Evolutionary conservation across 2,113 vertebrate species (phyloP).

Genomic region (Plotosus lineatus): DNA sequence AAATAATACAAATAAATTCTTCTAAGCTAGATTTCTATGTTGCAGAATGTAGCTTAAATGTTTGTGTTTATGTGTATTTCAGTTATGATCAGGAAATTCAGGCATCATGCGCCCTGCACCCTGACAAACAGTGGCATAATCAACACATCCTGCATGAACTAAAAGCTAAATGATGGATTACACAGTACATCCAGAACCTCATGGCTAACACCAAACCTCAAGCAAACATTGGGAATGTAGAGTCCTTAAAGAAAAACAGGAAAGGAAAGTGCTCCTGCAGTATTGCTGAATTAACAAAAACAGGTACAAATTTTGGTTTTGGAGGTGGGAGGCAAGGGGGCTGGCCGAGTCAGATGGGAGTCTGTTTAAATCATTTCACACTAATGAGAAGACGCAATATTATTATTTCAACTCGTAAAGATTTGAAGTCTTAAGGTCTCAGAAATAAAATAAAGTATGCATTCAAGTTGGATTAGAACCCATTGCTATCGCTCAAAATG

Average conservation of each 20-base stretch:
- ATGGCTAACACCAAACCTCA: slow-evolving; percentile 26
- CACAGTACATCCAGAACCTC: neutral
- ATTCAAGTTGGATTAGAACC: neutral
- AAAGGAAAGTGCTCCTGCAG: slow-evolving; percentile 15
- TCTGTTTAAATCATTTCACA: slow-evolving; percentile 15
- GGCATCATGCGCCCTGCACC: neutral
- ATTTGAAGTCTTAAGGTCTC: neutral
- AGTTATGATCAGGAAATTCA: neutral
- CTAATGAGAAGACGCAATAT: neutral
- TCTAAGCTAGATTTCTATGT: too few species aligned
- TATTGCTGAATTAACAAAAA: slow-evolving; percentile 43
- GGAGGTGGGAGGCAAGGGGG: neutral
- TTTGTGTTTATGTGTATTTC: neutral
- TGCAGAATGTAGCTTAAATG: neutral
- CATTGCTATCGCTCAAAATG: neutral
- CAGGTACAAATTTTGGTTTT: slow-evolving; percentile 41
- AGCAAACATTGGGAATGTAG: neutral
- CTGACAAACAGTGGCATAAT: neutral
- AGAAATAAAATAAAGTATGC: neutral
- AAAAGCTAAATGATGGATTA: neutral
- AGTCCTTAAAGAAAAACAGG: slow-evolving; percentile 19
- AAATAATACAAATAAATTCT: too few species aligned
- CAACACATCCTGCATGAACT: neutral
- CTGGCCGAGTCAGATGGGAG: neutral
- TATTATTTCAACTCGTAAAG: neutral